A percentile compares a stretch with the other conserved stretches of the same genome.
These are phyloP conservation scores for Tetragonula carbonaria DNA, from an alignment of 2,888 invertebrate species.

Conservation along the genomic window DNA sequence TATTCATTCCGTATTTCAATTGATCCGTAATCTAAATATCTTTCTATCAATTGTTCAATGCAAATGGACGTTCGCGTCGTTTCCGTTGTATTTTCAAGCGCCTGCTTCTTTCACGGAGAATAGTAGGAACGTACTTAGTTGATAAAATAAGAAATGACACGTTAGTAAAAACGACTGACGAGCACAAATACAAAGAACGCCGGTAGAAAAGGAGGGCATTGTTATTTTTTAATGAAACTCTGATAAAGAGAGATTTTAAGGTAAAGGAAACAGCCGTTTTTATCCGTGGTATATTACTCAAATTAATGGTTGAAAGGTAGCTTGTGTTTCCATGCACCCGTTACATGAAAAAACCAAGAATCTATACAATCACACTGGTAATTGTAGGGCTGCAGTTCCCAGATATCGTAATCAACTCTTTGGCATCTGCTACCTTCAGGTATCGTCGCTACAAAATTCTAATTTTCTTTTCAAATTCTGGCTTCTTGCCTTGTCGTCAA, in stretches of 20 bases:
- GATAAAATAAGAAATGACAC: background rate
- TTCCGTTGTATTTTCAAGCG: background rate
- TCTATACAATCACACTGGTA: slow-evolving; percentile 61
- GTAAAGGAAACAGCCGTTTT: background rate
- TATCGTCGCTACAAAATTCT: background rate
- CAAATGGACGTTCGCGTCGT: background rate
- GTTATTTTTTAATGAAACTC: background rate
- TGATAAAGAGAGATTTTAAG: background rate
- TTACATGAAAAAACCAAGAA: slow-evolving; percentile 34
- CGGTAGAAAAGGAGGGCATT: background rate
- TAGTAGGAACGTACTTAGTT: background rate
- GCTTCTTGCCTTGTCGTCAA: background rate
- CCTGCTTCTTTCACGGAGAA: no score
- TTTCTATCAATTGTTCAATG: background rate
- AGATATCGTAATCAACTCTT: slow-evolving; percentile 74
- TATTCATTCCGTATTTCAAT: background rate
- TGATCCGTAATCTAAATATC: background rate
- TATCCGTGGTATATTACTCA: background rate
- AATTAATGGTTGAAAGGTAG: background rate
- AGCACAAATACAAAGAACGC: background rate
- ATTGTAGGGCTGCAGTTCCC: slow-evolving; percentile 68
- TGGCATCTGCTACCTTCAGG: slow-evolving; percentile 50
- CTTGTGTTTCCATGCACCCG: slow-evolving; percentile 11
- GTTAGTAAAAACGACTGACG: background rate
- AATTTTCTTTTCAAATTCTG: background rate